Conservation (phyloP, 2,797 vertebrate species). For the Buceros bicornis region DNA sequence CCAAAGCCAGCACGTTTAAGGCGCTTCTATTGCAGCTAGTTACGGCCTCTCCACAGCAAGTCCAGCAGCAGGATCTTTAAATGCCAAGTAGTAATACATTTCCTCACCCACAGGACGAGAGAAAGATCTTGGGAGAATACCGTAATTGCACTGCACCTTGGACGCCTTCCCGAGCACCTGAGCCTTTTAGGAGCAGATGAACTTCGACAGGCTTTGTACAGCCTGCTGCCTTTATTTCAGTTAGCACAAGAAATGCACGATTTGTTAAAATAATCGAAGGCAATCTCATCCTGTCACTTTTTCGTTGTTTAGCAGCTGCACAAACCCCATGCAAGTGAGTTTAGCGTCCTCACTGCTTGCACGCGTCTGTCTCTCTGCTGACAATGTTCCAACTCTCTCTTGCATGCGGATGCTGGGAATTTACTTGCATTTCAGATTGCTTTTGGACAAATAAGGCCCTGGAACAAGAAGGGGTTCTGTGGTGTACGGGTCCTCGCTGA, state of each 20-base stretch:
- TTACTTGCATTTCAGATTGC: conserved; percentile 7
- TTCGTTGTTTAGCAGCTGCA: background rate
- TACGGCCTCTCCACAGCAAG: background rate
- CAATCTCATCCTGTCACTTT: background rate
- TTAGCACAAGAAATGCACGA: background rate
- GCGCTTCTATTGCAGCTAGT: background rate
- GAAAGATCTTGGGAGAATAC: background rate
- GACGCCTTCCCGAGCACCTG: background rate
- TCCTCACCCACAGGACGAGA: background rate
- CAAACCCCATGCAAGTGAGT: background rate
- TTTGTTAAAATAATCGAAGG: background rate
- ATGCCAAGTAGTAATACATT: background rate
- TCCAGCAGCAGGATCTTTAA: background rate
- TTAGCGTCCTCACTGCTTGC: background rate
- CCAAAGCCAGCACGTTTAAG: background rate
- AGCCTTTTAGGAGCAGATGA: background rate
- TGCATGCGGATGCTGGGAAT: background rate
- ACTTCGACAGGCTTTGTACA: background rate
- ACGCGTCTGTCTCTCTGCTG: background rate
- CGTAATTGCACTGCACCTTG: background rate
- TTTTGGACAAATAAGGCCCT: conserved; percentile 16
- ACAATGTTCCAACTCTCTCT: background rate
- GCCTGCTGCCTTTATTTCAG: background rate
- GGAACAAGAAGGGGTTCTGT: background rate
- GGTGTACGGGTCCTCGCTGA: background rate